Base-by-base conservation (phyloP, 2,797 vertebrate species). In the Onychomys torridus region DNA sequence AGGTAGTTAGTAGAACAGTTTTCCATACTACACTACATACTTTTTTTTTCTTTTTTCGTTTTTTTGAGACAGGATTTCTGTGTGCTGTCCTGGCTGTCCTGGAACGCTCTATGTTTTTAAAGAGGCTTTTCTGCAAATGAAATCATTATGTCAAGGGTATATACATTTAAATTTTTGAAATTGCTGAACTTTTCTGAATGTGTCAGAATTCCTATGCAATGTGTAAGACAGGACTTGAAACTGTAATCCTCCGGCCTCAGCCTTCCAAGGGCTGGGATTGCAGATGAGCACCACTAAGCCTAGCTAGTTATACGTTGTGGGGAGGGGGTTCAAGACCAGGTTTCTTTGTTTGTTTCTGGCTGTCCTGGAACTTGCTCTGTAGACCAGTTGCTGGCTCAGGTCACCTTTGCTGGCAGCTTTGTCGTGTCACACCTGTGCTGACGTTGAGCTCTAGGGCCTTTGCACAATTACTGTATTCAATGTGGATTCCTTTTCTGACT, bases 71-170 rank as follows among this genome's bases (percentile, higher is more conserved):
- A 46, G 37, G 8, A 17, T 65, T 84, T 84, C 59, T 84, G 40
- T 43, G 59, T 46, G 59, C 19, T 12, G 16, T 17, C 19, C 27
- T 65, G 27, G 27, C 40, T 83, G 37, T 63, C 57, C 59, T 65
- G 27, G 37, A 46, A 32, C 81, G 46, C 1, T 0, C 27, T n/a
- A n/a, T n/a, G n/a, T 52, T 67, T 14, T 34, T n/a, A 73, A 82
- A 73, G 23, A 73, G 61, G 3, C 4, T 88, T 83, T 96, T 71
- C 67, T 96, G 10, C 69, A 93, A 76, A 59, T 65, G 29, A 78
- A 92, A 96, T 17, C 37, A 37, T 29, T 63, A 86, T 82, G 10
- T 91, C 79, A 95, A 82, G 77, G 16, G 25, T 2, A 89, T 79
- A 73, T 67, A 27, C 21, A 92, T 88, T 90, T 59, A 81, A 77